Evolutionary conservation across 2,888 invertebrate genomes (phyloP), one percentile per base, ranked within the genome.

Genomic region (Leptopilina syphax): DNA sequence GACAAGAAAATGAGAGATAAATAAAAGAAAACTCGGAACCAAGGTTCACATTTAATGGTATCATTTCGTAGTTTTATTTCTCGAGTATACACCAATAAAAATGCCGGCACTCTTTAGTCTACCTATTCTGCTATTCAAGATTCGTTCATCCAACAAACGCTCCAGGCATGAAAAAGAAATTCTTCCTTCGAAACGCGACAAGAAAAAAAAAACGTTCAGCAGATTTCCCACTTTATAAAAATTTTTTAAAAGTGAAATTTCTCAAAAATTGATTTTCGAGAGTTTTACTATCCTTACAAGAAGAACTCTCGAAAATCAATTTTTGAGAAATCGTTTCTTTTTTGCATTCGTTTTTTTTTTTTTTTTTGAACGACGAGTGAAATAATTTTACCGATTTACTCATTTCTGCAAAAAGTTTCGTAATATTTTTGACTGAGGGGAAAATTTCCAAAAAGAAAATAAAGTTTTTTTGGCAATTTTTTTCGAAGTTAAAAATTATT

Each of bases 81-180:
- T 82, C 77, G 80, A 81, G 81, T 84, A 84, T 78, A 83, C 81
- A 82, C 80, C 79, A 81, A 83, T 82, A 82, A 80, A 84, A 77
- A 80, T 77, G 77, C 77, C 47, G 77, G 65, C 77, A 66, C 77
- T 50, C 57, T 73, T 73, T 73, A 73, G 57, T 73, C 73, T 73
- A 73, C 54, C 70, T 70, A 70, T 70, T 73, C 34, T 54, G 73
- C 57, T n/a, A 57, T 73, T 34, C 73, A n/a, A 73, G 34, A 73
- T n/a, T 73, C 57, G 34, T 70, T 13, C 50, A 70, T 50, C 70
- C n/a, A 70, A 70, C 34, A 34, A 70, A 68, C 44, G 63, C 78
- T 57, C 27, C n/a, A 73, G 34, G 73, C n/a, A 57, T 8, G 34
- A 3, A 57, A 73, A 73, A n/a, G 34, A 18, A 73, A n/a, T 41